Evolutionary conservation across 2,797 vertebrate species (phyloP).

Genomic region (Apogon talboti): DNA sequence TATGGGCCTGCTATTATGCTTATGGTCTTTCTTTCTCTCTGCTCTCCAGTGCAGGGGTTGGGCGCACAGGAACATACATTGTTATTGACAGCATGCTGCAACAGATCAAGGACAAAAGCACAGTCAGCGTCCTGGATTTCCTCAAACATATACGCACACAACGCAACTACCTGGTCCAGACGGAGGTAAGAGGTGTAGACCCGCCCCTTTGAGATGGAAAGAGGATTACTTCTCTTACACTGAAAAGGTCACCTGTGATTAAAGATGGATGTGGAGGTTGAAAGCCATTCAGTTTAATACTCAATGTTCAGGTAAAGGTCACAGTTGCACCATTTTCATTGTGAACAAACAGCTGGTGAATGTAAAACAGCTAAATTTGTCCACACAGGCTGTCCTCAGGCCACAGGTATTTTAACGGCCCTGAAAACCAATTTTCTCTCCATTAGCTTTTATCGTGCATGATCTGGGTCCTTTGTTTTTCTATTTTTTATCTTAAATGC

Average conservation of each 20-base stretch:
- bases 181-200: slow-evolving; percentile 87
- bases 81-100: slow-evolving; percentile 99
- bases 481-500: too few relatives aligned
- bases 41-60: slow-evolving; percentile 92
- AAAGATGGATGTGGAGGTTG: slow-evolving; percentile 53
- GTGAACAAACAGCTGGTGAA: slow-evolving; percentile 27
- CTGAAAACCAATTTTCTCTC: background rate
- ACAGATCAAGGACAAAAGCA: slow-evolving; percentile 99
- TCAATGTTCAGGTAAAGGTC: slow-evolving; percentile 57
- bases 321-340: slow-evolving; percentile 28
- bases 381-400: slow-evolving; percentile 4
- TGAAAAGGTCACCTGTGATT: slow-evolving; percentile 56
- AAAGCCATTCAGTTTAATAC: slow-evolving; percentile 47
- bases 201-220: slow-evolving; percentile 15
- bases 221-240: slow-evolving; percentile 15
- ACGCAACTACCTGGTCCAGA: slow-evolving; percentile 99
- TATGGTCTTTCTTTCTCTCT: slow-evolving; percentile 42
- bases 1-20: slow-evolving; percentile 31
- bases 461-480: too few relatives aligned
- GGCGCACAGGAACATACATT: slow-evolving; percentile 99
- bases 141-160: slow-evolving; percentile 99
- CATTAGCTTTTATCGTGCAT: too few relatives aligned
- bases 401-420: background rate
- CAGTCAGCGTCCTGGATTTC: slow-evolving; percentile 96
- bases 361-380: slow-evolving; percentile 21